These are phyloP conservation scores for Ophonus ardosiacus DNA, from an alignment of 2,888 invertebrate species.

Conservation along the genomic window DNA sequence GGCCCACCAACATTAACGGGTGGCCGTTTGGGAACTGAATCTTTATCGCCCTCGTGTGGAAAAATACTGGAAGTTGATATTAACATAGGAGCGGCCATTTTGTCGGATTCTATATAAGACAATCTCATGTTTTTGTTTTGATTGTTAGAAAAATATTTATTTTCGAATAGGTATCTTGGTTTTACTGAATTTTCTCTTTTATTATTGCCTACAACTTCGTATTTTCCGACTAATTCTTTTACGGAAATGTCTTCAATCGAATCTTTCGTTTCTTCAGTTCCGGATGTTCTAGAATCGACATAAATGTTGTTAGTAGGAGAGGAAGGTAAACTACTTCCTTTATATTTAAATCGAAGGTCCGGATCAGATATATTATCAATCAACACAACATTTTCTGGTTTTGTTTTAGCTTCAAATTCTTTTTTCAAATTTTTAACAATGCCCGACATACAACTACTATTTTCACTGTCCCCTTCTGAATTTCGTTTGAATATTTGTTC, in stretches of 20 bases:
- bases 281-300: constrained; percentile 68
- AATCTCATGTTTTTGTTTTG: constrained; percentile 67
- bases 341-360: constrained; percentile 70
- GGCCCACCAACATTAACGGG: constrained; percentile 74
- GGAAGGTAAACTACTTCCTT: constrained; percentile 79
- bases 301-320: constrained; percentile 79
- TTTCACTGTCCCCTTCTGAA: constrained; percentile 72
- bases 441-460: constrained; percentile 76
- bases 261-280: constrained; percentile 70
- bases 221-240: constrained; percentile 86
- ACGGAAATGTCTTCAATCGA: constrained; percentile 83
- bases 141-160: constrained; percentile 54
- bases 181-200: constrained; percentile 54
- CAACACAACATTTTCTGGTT: constrained; percentile 70
- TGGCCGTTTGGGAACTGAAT: constrained; percentile 71
- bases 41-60: constrained; percentile 34
- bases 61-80: constrained; percentile 48
- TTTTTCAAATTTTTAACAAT: constrained; percentile 91
- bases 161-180: constrained; percentile 51
- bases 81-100: constrained; percentile 50
- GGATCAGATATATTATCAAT: constrained; percentile 60
- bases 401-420: constrained; percentile 90
- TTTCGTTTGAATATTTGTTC: constrained; percentile 71
- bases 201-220: constrained; percentile 78
- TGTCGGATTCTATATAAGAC: constrained; percentile 72